Evolutionary conservation across 2,888 invertebrate species (phyloP), one percentile per base, ranked within the genome.

Genomic region (Lasioglossum pauxillum): DNA sequence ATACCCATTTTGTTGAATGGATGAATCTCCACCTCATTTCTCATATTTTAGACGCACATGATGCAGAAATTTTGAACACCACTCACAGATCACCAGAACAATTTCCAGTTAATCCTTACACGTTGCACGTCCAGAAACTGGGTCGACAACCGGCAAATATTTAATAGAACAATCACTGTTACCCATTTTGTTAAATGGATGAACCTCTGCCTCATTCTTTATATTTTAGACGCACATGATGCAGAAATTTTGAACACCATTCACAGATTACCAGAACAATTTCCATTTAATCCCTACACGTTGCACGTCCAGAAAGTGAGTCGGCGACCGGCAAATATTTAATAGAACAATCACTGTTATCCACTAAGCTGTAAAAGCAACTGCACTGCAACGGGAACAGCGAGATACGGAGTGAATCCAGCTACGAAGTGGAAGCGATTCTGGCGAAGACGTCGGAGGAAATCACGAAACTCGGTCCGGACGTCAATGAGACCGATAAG

Each of bases 401-500:
- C 14, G 23, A 73, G 31, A 10, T 27, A 71, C 14, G 14, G 64
- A 14, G 69, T n/a, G 19, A 38, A 19, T 72, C 12, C 27, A 19
- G 38, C 4, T 49, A 31, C 44, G 19, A 19, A 31, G 64, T 16
- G 5, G 67, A 75, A 75, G 67, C 57, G 71, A 64, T n/a, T 3
- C 57, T 12, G 72, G 3, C 75, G 82, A 80, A 87, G 72, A 80
- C 71, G 78, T 72, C 76, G 75, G 80, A 83, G 83, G 76, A 84
- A 90, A 85, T 87, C 78, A 78, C 75, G 77, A 85, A 12, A 64
- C 64, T 82, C 75, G 75, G 85, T 73, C 78, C 77, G 78, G 64
- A 27, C 73, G 82, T 69, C 60, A 67, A 84, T 69, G 82, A 75
- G 75, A 83, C 84, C 90, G 91, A 91, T 93, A 93, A 94, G 90